Percentiles rank a stretch among this genome's conserved stretches.
phyloP scores from a whole-genome alignment of 1,140 invertebrate species.

The Sycophila sp. region DNA sequence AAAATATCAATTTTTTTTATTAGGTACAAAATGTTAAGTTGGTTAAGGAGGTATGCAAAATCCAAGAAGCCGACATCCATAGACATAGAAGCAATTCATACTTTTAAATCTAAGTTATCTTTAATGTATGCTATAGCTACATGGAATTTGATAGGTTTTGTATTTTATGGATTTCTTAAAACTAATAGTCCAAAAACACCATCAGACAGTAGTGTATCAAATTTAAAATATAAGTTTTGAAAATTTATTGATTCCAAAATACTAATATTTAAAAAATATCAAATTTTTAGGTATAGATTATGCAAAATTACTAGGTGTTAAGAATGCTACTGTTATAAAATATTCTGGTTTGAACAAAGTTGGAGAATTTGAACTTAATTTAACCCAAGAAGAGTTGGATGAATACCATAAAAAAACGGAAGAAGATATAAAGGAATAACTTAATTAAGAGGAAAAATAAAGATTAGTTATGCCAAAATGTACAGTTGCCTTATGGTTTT shows the following conservation, averaged over 20 bases:
- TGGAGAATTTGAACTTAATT: constrained; percentile 21
- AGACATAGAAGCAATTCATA: background rate
- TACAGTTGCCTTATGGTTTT: background rate
- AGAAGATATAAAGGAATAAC: too few species aligned
- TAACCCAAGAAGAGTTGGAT: background rate
- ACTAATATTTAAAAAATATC: background rate
- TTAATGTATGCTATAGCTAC: constrained; percentile 29
- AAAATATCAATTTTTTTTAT: too few species aligned
- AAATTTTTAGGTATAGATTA: constrained; percentile 37
- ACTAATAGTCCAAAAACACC: background rate
- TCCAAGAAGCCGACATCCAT: too few species aligned
- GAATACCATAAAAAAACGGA: background rate
- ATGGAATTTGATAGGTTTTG: constrained; percentile 27
- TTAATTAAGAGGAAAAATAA: background rate
- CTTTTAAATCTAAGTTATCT: constrained; percentile 14
- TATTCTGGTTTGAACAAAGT: constrained; percentile 19
- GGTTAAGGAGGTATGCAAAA: too few species aligned
- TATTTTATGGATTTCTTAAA: background rate
- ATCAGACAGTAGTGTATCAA: background rate
- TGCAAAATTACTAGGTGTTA: constrained; percentile 28
- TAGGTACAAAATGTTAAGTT: too few species aligned
- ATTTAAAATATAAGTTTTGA: background rate
- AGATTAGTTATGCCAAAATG: too few species aligned
- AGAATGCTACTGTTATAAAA: constrained; percentile 22
- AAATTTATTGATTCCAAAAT: background rate